These are phyloP conservation scores for Dicycla oo DNA, from an alignment of 2,888 invertebrate genomes.

Conservation along the genomic window DNA sequence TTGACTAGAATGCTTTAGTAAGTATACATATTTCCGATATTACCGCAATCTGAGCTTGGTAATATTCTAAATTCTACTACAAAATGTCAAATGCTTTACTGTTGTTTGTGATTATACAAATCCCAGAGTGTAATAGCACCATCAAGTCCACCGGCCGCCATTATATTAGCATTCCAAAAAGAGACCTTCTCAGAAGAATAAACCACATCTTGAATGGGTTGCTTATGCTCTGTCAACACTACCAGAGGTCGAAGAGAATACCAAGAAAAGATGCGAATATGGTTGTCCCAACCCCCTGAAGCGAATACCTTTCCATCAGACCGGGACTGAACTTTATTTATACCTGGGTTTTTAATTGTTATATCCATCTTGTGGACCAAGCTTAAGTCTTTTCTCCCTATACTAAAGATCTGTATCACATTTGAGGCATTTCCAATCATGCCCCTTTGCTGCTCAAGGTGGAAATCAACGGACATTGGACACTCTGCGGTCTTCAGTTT, in stretches of 20 bases:
- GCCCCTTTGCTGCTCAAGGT: slow-evolving; percentile 91
- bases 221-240: slow-evolving; percentile 93
- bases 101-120: slow-evolving; percentile 92
- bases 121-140: slow-evolving; percentile 95
- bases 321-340: slow-evolving; percentile 92
- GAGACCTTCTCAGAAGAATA: slow-evolving; percentile 92
- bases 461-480: slow-evolving; percentile 93
- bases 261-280: slow-evolving; percentile 94
- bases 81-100: slow-evolving; percentile 72
- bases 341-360: slow-evolving; percentile 93
- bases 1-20: slow-evolving; percentile 55
- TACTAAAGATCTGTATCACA: slow-evolving; percentile 91
- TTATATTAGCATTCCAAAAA: slow-evolving; percentile 93
- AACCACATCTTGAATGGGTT: slow-evolving; percentile 93
- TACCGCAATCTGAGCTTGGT: slow-evolving; percentile 56
- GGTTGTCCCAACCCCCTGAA: slow-evolving; percentile 94
- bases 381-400: slow-evolving; percentile 89
- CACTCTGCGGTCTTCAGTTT: slow-evolving; percentile 91
- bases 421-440: slow-evolving; percentile 92
- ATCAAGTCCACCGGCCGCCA: slow-evolving; percentile 94
- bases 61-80: slow-evolving; percentile 62
- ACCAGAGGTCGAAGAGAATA: slow-evolving; percentile 93
- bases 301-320: slow-evolving; percentile 93
- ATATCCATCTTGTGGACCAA: slow-evolving; percentile 91
- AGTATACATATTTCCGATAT: slow-evolving; percentile 47